These are phyloP conservation scores for Drosophila miranda DNA, from an alignment of 1,140 invertebrate species.

Conservation along the genomic window DNA sequence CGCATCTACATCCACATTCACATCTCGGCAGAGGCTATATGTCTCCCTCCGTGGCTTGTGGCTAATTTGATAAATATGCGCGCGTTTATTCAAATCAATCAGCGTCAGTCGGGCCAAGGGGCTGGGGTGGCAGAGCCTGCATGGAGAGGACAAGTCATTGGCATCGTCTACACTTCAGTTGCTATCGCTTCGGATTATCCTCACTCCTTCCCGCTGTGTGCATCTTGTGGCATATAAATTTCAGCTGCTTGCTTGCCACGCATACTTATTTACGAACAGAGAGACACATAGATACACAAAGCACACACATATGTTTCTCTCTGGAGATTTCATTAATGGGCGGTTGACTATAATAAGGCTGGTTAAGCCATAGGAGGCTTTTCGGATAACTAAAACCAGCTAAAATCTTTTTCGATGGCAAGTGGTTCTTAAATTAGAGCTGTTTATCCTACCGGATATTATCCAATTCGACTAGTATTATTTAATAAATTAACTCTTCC, in stretches of 20 bases:
- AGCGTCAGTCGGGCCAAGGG: constrained; percentile 58
- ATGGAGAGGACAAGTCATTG: constrained; percentile 25
- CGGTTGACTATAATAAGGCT: constrained; percentile 73
- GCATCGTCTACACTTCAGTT: constrained; percentile 22
- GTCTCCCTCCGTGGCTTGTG: constrained; percentile 51
- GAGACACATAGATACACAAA: constrained; percentile 25
- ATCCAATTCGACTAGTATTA: too few relatives aligned
- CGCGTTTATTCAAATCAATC: constrained; percentile 81
- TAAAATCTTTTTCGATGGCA: constrained; percentile 21
- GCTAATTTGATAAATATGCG: constrained; percentile 80
- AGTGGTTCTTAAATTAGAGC: constrained; percentile 12
- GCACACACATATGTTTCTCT: constrained; percentile 21
- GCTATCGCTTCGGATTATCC: constrained; percentile 11
- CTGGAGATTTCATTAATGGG: constrained; percentile 73
- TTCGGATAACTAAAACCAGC: constrained; percentile 24
- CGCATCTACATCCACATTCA: neutral
- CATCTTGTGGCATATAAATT: constrained; percentile 68
- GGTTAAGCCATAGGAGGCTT: constrained; percentile 16
- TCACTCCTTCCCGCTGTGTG: constrained; percentile 23
- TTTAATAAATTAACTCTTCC: too few relatives aligned
- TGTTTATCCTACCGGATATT: too few relatives aligned
- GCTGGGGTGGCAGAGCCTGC: neutral
- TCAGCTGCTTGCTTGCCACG: constrained; percentile 33
- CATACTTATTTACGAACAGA: neutral
- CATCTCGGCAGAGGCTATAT: constrained; percentile 27